These are phyloP conservation scores for Acropora yongei DNA, from an alignment of 64 coral and sea anemone genomes.

Conservation along the genomic window DNA sequence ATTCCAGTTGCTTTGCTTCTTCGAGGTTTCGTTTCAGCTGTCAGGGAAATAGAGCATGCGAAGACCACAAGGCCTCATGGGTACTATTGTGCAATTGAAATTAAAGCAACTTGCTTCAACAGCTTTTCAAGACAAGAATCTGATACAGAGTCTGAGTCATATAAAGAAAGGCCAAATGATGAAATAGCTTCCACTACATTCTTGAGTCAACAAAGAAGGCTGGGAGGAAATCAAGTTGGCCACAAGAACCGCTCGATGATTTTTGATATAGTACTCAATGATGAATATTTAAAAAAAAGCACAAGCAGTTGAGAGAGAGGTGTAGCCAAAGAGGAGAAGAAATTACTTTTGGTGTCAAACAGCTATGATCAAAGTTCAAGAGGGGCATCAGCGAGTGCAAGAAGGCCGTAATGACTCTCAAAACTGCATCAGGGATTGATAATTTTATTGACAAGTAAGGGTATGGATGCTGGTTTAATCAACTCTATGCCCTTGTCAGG, in stretches of 20 bases:
- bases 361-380: slow-evolving; percentile 55
- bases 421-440: slow-evolving; percentile 56
- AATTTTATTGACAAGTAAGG: slow-evolving; percentile 52
- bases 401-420: slow-evolving; percentile 53
- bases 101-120: slow-evolving; percentile 50
- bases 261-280: slow-evolving; percentile 71
- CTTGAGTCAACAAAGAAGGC: slow-evolving; percentile 43
- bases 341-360: slow-evolving; percentile 52
- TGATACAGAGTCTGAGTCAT: slow-evolving; percentile 36
- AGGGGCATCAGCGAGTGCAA: slow-evolving; percentile 47
- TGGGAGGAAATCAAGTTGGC: slow-evolving; percentile 53
- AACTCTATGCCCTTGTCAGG: slow-evolving; percentile 62
- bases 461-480: slow-evolving; percentile 66
- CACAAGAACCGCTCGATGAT: slow-evolving; percentile 51
- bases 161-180: slow-evolving; percentile 39
- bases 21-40: background rate
- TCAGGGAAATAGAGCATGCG: too few relatives aligned
- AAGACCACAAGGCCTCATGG: too few relatives aligned
- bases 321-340: slow-evolving; percentile 53
- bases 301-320: slow-evolving; percentile 55
- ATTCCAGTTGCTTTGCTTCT: background rate
- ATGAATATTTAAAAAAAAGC: slow-evolving; percentile 49
- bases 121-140: slow-evolving; percentile 48
- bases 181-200: slow-evolving; percentile 17
- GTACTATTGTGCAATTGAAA: background rate